Evolutionary conservation across 2,888 invertebrate species (phyloP).

Genomic region (Xiphydria camelus): DNA sequence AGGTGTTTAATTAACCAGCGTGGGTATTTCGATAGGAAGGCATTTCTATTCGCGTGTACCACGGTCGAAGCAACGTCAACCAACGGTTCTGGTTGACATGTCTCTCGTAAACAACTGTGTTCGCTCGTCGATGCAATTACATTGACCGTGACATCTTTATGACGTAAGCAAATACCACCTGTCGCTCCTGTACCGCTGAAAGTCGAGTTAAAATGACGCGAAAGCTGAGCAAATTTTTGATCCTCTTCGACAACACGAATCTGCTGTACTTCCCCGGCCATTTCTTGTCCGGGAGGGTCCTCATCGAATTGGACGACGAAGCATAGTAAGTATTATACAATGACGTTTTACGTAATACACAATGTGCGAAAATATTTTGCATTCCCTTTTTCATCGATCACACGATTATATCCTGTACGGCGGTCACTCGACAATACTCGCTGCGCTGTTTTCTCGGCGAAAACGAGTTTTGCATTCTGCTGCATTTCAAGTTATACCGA

Average conservation of each 20-base stretch:
- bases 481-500: too few species aligned
- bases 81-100: background rate
- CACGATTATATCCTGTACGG: too few species aligned
- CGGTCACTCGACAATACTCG: too few species aligned
- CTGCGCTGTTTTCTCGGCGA: too few species aligned
- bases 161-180: constrained; percentile 25
- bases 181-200: background rate
- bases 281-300: constrained; percentile 87
- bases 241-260: constrained; percentile 92
- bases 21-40: too few species aligned
- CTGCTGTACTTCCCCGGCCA: constrained; percentile 92
- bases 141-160: background rate
- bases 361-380: too few species aligned
- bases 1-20: too few species aligned
- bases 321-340: constrained; percentile 65
- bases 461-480: too few species aligned
- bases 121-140: background rate
- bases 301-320: constrained; percentile 91
- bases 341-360: too few species aligned
- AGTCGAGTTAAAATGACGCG: constrained; percentile 68
- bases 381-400: too few species aligned
- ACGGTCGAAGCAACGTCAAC: background rate
- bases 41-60: background rate
- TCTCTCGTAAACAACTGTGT: background rate
- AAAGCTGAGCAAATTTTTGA: constrained; percentile 89